These are phyloP conservation scores for Callocephalon fimbriatum DNA, from an alignment of 2,113 vertebrate genomes.

Conservation along the genomic window DNA sequence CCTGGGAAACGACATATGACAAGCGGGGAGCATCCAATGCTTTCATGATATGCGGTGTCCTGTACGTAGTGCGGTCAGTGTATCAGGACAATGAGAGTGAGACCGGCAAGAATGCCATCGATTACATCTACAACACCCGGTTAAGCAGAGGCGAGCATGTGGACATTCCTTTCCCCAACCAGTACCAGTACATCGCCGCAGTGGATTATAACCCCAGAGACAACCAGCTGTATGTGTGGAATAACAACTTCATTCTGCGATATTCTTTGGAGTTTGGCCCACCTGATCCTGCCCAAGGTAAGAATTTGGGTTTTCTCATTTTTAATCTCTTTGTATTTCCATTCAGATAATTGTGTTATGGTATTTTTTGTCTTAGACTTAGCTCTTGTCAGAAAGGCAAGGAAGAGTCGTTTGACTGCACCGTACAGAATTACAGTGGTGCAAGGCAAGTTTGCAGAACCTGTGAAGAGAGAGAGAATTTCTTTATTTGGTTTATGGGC, in stretches of 20 bases:
- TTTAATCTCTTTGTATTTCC: not conserved
- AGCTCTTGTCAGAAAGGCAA: not conserved
- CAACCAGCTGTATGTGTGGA: conserved; percentile 98
- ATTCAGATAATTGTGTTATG: fast-evolving
- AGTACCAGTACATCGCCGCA: conserved; percentile 97
- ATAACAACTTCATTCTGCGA: conserved; percentile 98
- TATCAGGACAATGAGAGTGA: conserved; percentile 99
- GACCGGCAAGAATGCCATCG: conserved; percentile 93
- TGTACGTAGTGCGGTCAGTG: conserved; percentile 95
- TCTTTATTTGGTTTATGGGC: not conserved
- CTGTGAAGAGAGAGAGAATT: not conserved
- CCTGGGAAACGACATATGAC: conserved; percentile 95
- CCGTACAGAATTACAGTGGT: fast-evolving
- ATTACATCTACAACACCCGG: conserved; percentile 97
- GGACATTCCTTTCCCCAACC: conserved; percentile 97
- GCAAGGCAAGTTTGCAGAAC: not conserved
- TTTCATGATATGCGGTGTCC: conserved; percentile 98
- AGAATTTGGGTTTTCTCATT: conserved; percentile 9
- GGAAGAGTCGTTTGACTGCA: not conserved
- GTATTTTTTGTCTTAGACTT: not conserved
- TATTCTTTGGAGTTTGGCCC: conserved; percentile 96
- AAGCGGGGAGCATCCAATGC: conserved; percentile 97
- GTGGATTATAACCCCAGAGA: conserved; percentile 99
- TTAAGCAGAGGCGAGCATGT: conserved; percentile 90
- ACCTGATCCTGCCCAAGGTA: conserved; percentile 97